Evolutionary conservation across 2,113 vertebrate genomes (phyloP).

Genomic region (Pluvialis apricaria): DNA sequence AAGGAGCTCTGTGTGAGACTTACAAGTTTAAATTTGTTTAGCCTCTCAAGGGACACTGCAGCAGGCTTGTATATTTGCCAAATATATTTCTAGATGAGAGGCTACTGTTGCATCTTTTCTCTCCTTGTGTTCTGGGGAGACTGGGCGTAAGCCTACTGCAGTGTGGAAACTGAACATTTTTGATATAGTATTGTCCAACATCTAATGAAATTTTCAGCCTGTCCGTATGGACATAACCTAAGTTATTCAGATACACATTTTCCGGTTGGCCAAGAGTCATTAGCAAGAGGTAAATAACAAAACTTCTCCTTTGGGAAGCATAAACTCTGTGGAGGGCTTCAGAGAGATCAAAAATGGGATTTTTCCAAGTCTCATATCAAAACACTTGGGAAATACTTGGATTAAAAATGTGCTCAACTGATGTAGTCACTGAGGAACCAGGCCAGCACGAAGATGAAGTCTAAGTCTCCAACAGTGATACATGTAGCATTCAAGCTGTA

Average conservation of each 20-base stretch:
- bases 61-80: not conserved
- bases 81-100: not conserved
- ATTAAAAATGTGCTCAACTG: not conserved
- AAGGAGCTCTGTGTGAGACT: not conserved
- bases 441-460: not conserved
- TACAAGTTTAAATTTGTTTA: not conserved
- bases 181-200: not conserved
- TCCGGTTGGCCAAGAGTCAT: not conserved
- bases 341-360: not conserved
- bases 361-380: not conserved
- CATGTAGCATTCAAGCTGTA: not conserved
- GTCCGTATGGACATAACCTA: not conserved
- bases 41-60: not conserved
- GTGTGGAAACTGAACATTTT: not conserved
- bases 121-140: not conserved
- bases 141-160: not conserved
- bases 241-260: not conserved
- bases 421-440: not conserved
- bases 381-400: not conserved
- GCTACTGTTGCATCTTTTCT: not conserved
- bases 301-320: not conserved
- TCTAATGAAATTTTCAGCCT: not conserved
- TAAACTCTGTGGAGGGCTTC: not conserved
- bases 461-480: not conserved
- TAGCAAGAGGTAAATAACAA: not conserved